Evolutionary conservation across 1,140 invertebrate species (phyloP), one percentile per base, ranked within the genome.

Genomic region (Cotesia typhae): DNA sequence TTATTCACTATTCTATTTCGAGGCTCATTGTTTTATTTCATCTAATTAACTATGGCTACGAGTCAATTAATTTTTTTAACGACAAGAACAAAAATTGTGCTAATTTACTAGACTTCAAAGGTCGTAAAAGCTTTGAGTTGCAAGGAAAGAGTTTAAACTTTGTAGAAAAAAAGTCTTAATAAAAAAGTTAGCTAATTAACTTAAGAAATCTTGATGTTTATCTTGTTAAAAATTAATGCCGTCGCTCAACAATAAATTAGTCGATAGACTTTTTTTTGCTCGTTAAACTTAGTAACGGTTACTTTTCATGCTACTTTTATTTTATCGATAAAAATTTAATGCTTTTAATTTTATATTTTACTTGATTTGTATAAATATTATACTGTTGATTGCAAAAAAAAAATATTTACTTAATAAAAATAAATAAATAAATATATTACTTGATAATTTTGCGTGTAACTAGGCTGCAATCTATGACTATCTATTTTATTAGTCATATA

Each of bases 401-500:
- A 47, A 47, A 10, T 47, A 47, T 28, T 28, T 28, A 28, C 28
- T 28, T 28, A 28, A 28, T 28, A 28, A 28, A 2, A 68, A 47
- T 41, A n/a, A 41, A 47, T 41, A n/a, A 41, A 71, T 65, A 4
- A 74, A 74, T 69, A 60, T 61, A 71, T 60, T 74, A 83, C 75
- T 74, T 80, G 81, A 69, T 82, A 82, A 20, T 79, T 61, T 60
- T 83, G 79, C 4, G 80, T 74, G 75, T 83, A 74, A 68, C 75
- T 57, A 41, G 79, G 10, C 59, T 76, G 70, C 60, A 79, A 20
- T 79, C 80, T 60, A 35, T 76, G 77, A 79, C 68, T 73, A 77
- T 82, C 79, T 38, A 80, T 76, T 77, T 81, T 79, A 76, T 78
- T 68, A 67, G 63, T 82, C 17, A 79, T 79, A 74, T 86, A 86